Evolutionary conservation across 2,888 invertebrate species (phyloP), one percentile per base, ranked within the genome.

Genomic region (Sinodicranocentrus sp.): DNA sequence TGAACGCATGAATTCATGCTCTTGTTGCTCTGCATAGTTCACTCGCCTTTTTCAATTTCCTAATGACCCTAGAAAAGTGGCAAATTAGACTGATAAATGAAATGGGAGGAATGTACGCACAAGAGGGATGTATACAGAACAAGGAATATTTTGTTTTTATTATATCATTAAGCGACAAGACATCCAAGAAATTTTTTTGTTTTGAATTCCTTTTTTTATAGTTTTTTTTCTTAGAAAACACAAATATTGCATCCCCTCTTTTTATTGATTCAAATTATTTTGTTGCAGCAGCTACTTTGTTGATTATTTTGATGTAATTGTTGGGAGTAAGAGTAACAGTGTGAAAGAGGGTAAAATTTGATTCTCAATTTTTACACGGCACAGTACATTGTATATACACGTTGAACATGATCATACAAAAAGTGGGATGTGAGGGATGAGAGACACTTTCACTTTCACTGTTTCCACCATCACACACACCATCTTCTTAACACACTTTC

Each of bases 301-400:
- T 33, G 33, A 33, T 33, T 33, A 33, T 33, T 33, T 33, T n/a
- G n/a, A n/a, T n/a, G n/a, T n/a, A n/a, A 10, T 33, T 33, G 33
- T 10, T 33, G 33, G 33, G 5, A 33, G 33, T 33, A 63, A 33
- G 8, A 25, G 26, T 65, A 65, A 65, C 43, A 65, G 71, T 54
- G 54, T 54, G 52, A 71, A 71, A 71, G 54, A 71, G 71, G 68
- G 71, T 71, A 70, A 23, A 52, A 26, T 52, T 71, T 28, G 28
- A 57, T 54, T 71, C 33, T 44, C 33, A 3, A 6, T 33, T 33
- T 33, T 10, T 33, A 33, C 5, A 33, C 10, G 33, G 3, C 33
- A 33, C 33, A 33, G 3, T n/a, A n/a, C n/a, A n/a, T n/a, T n/a
- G n/a, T n/a, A n/a, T n/a, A n/a, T n/a, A n/a, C n/a, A n/a, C n/a